A percentile compares a stretch with the other conserved stretches of the same genome.
Evolutionary conservation across 2,888 invertebrate genomes (phyloP).

Genomic region (Melitaea athalia): DNA sequence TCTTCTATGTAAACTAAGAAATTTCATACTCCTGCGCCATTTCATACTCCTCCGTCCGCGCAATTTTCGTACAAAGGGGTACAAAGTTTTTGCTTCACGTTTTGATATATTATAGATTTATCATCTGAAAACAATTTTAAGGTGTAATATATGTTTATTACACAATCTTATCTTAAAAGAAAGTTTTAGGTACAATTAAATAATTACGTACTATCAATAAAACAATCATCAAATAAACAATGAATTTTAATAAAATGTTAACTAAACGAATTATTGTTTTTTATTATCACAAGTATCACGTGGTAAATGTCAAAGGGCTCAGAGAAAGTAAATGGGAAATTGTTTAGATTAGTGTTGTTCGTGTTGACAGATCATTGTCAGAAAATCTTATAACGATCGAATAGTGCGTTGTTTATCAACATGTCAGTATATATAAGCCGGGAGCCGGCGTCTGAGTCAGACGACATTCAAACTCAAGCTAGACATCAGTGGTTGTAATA

Average conservation of each 20-base stretch:
- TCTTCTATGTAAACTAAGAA: too few species aligned
- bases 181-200: too few species aligned
- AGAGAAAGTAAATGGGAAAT: slow-evolving; percentile 18
- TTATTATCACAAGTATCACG: slow-evolving; percentile 12
- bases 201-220: too few species aligned
- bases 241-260: slow-evolving; percentile 3
- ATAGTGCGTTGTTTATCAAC: slow-evolving; percentile 34
- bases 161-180: too few species aligned
- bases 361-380: slow-evolving; percentile 10
- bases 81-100: too few species aligned
- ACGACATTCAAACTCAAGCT: slow-evolving; percentile 23
- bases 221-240: neutral
- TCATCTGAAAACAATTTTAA: too few species aligned
- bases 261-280: slow-evolving; percentile 15
- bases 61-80: too few species aligned
- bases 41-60: too few species aligned
- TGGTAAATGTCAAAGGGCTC: slow-evolving; percentile 14
- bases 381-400: slow-evolving; percentile 21
- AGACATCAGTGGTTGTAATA: slow-evolving; percentile 12
- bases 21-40: too few species aligned
- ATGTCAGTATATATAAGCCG: slow-evolving; percentile 34
- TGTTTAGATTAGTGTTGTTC: slow-evolving; percentile 3
- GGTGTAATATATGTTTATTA: too few species aligned
- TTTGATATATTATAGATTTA: too few species aligned
- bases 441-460: slow-evolving; percentile 18